phyloP scores from a whole-genome alignment of 2,113 vertebrate species.

The Phyllostomus hastatus region DNA sequence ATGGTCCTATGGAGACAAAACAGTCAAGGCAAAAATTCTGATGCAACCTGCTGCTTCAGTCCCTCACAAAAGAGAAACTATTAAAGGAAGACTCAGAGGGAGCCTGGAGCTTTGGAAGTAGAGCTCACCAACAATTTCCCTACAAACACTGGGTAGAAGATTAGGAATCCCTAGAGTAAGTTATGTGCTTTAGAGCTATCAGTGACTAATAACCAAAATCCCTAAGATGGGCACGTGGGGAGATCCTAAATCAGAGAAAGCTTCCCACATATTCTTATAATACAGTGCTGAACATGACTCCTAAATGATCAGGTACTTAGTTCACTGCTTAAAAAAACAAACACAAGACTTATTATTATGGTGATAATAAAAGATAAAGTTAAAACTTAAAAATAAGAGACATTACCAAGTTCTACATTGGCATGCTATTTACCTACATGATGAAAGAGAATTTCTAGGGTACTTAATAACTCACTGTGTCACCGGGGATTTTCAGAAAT shows the following conservation, averaged over 20 bases:
- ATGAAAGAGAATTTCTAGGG: neutral
- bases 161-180: neutral
- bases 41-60: neutral
- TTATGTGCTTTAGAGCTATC: neutral
- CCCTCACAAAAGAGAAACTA: neutral
- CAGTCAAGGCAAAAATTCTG: neutral
- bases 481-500: neutral
- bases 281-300: neutral
- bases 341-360: neutral
- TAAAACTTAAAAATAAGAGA: neutral
- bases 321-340: neutral
- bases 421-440: neutral
- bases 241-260: neutral
- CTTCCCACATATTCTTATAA: neutral
- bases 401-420: neutral
- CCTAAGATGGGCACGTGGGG: neutral
- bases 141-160: neutral
- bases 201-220: neutral
- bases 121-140: neutral
- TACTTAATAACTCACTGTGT: neutral
- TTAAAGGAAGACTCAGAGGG: neutral
- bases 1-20: neutral
- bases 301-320: neutral
- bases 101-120: neutral
- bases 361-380: neutral